These are phyloP conservation scores for Patella pellucida DNA, from an alignment of 2,888 invertebrate species.

Conservation along the genomic window DNA sequence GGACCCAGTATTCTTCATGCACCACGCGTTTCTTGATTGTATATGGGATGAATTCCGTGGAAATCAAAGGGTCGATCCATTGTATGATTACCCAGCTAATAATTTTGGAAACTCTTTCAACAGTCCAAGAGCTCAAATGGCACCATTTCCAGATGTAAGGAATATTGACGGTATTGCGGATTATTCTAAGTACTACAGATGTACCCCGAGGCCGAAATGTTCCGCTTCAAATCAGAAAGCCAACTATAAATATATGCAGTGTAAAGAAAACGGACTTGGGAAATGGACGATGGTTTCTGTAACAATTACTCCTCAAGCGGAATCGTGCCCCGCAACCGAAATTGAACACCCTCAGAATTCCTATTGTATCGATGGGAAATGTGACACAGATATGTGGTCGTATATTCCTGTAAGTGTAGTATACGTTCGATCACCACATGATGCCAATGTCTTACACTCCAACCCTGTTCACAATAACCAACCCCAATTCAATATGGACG, in stretches of 20 bases:
- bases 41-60: neutral
- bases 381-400: neutral
- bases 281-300: neutral
- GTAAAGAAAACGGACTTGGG: neutral
- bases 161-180: neutral
- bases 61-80: conserved; percentile 1
- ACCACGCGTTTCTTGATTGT: conserved; percentile 5
- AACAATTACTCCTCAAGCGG: neutral
- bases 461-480: neutral
- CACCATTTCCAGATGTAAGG: neutral
- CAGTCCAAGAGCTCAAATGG: neutral
- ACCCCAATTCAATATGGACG: conserved; percentile 2
- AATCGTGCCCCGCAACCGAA: neutral
- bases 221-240: neutral
- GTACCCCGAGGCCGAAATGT: neutral
- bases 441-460: neutral
- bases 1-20: conserved; percentile 6
- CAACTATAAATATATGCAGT: neutral
- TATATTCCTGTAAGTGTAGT: conserved; percentile 2
- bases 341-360: neutral
- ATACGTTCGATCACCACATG: neutral
- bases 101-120: neutral
- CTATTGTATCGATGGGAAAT: neutral
- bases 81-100: neutral
- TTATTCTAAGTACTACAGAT: neutral